A percentile compares a stretch with the other conserved stretches of the same genome.
phyloP scores from a whole-genome alignment of 2,888 invertebrate species.

The Agrypnus murinus region DNA sequence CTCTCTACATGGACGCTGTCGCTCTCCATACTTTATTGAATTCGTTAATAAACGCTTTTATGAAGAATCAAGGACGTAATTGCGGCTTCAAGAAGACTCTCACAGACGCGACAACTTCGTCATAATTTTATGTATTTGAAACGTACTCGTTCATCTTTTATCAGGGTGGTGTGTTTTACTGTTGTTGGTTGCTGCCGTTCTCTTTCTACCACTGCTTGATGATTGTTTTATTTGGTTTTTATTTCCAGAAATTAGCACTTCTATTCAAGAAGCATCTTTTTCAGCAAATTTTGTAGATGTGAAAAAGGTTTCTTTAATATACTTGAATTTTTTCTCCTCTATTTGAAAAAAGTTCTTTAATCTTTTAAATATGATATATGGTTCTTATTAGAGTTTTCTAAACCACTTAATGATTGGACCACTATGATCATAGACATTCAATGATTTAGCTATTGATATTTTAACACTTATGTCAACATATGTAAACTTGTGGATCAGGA shows the following conservation, averaged over 20 bases:
- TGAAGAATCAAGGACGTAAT: slow-evolving; percentile 29
- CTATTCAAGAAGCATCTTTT: neutral
- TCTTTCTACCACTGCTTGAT: neutral
- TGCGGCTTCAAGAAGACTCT: slow-evolving; percentile 10
- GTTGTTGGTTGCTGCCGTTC: neutral
- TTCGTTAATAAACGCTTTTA: slow-evolving; percentile 33
- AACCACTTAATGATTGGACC: too few relatives aligned
- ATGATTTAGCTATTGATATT: too few relatives aligned
- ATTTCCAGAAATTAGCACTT: slow-evolving; percentile 5
- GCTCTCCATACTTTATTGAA: slow-evolving; percentile 32
- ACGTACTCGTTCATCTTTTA: neutral
- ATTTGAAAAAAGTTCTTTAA: too few relatives aligned
- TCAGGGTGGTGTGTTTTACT: slow-evolving; percentile 4
- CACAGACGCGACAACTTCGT: neutral
- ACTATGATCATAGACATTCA: too few relatives aligned
- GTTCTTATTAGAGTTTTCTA: too few relatives aligned
- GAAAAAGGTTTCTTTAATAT: too few relatives aligned
- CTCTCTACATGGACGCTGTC: slow-evolving; percentile 24
- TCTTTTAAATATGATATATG: too few relatives aligned
- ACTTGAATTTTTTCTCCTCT: too few relatives aligned
- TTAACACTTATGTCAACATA: too few relatives aligned
- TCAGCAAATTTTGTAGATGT: too few relatives aligned
- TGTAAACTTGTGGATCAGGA: too few relatives aligned
- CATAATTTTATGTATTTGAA: slow-evolving; percentile 12
- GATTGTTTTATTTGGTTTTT: slow-evolving; percentile 5